Percentiles rank a stretch among this genome's conserved stretches.
phyloP scores from a whole-genome alignment of 2,888 invertebrate species.

The Ecliptopera silaceata region DNA sequence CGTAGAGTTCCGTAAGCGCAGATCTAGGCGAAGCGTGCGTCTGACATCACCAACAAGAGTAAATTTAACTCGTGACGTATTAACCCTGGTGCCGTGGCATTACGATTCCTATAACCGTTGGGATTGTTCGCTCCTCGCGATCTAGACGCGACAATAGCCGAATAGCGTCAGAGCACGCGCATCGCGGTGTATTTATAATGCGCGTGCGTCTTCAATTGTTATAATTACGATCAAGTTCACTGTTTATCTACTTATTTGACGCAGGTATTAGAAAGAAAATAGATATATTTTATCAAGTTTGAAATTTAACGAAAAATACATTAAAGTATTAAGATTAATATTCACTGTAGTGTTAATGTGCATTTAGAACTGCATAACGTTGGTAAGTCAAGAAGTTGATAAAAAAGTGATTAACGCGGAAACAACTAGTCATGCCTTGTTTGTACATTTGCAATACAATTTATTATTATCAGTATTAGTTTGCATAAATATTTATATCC shows the following conservation, averaged over 20 bases:
- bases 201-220: slow-evolving; percentile 41
- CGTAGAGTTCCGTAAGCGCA: slow-evolving; percentile 58
- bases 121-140: slow-evolving; percentile 52
- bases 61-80: slow-evolving; percentile 81
- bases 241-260: slow-evolving; percentile 19
- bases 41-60: slow-evolving; percentile 78
- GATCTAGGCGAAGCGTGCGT: slow-evolving; percentile 80
- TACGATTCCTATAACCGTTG: slow-evolving; percentile 58
- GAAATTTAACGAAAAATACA: too few relatives aligned
- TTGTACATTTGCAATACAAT: too few relatives aligned
- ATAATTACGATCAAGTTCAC: slow-evolving; percentile 36
- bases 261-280: neutral
- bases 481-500: too few relatives aligned
- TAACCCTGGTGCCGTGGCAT: slow-evolving; percentile 50
- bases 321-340: too few relatives aligned
- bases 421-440: too few relatives aligned
- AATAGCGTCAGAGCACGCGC: slow-evolving; percentile 41
- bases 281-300: too few relatives aligned
- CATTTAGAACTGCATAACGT: too few relatives aligned
- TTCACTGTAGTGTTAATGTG: too few relatives aligned
- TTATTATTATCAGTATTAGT: too few relatives aligned
- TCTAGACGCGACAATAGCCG: slow-evolving; percentile 41
- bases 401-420: too few relatives aligned
- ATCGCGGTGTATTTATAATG: slow-evolving; percentile 46
- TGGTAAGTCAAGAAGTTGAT: too few relatives aligned